Evolutionary conservation across 2,797 vertebrate species (phyloP), one percentile per base, ranked within the genome.

Genomic region (Macrochelys suwanniensis): DNA sequence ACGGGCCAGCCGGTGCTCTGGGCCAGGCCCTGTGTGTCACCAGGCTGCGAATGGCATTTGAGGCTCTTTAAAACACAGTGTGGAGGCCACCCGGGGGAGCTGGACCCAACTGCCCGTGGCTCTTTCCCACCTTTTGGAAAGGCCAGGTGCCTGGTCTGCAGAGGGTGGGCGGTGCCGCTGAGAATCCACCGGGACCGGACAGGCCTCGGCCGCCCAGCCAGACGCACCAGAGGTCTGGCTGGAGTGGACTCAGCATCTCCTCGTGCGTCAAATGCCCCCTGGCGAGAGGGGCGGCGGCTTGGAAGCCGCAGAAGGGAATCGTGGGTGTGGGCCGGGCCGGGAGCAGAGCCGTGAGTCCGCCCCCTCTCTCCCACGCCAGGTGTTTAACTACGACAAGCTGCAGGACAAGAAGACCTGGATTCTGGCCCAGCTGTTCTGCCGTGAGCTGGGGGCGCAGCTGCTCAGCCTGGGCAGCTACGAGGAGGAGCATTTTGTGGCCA

Each of bases 321-420:
- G 7, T 77, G 74, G 76, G 23, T 45, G 42, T 31, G 11, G 23
- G 17, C 17, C 28, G 21, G 28, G 61, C 7, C 42, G 28, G 33
- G 28, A 54, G 76, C 50, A 25, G 23, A 26, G 31, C 65, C 57
- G 21, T 92, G 81, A 92, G 1, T 3, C 26, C 7, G 16, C n/a
- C 19, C 33, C 33, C 33, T 86, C 53, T 12, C 57, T 82, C 80
- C 79, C 78, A 53, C 79, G 11, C 9, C 97, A 99, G 99, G 98
- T 99, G 85, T 99, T 99, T 97, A 98, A 98, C 95, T 98, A 96
- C 0, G 98, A 99, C 45, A 98, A 98, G 79, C 92, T 98, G 78
- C 99, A 99, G 77, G 98, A 99, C 94, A 99, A 98, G 98, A 98
- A 98, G 96, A 98, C 95, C 11, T 99, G 99, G 99, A 98, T 99